Conservation (phyloP, 2,888 invertebrate genomes). For the Unio delphinus region DNA sequence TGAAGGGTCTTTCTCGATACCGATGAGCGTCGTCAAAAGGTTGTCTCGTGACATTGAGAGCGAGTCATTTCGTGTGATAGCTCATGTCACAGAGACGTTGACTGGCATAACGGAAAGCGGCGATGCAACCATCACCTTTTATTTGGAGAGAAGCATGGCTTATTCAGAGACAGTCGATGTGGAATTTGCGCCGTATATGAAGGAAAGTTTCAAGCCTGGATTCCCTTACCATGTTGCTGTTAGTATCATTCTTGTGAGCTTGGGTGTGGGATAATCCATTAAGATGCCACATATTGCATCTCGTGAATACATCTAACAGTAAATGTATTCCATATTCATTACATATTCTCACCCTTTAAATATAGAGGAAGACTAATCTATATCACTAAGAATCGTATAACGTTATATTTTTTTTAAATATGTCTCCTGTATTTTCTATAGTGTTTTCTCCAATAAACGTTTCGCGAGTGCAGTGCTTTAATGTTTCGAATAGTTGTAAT, state of each 20-base stretch:
- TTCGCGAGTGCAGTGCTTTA: too few relatives aligned
- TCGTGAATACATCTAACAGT: too few relatives aligned
- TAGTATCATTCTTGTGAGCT: conserved; percentile 4
- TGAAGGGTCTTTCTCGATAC: conserved; percentile 30
- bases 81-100: conserved; percentile 89
- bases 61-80: conserved; percentile 73
- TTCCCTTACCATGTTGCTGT: conserved; percentile 20
- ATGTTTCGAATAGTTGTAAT: too few relatives aligned
- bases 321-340: too few relatives aligned
- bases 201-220: conserved; percentile 38
- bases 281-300: too few relatives aligned
- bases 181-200: conserved; percentile 33
- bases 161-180: conserved; percentile 8
- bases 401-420: too few relatives aligned
- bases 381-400: too few relatives aligned
- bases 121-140: conserved; percentile 81
- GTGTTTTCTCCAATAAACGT: too few relatives aligned
- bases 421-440: too few relatives aligned
- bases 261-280: too few relatives aligned
- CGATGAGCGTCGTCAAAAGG: conserved; percentile 21
- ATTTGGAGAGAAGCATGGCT: conserved; percentile 79
- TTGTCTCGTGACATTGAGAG: conserved; percentile 23
- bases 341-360: too few relatives aligned
- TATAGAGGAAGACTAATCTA: too few relatives aligned
- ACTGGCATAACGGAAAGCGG: conserved; percentile 88